These are phyloP conservation scores for Volucella bombylans DNA, from an alignment of 2,888 invertebrate genomes.

Conservation along the genomic window DNA sequence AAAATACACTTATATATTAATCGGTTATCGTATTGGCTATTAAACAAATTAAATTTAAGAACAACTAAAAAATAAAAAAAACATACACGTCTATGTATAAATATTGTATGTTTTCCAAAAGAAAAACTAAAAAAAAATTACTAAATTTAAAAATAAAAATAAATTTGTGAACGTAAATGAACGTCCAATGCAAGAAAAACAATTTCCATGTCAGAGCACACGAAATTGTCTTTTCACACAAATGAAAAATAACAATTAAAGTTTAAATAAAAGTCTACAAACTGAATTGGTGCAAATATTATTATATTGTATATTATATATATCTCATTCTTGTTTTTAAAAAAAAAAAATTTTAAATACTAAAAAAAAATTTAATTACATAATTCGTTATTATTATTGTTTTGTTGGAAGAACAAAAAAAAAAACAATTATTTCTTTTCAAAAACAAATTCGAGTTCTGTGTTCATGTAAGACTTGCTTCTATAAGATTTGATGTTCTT, in stretches of 20 bases:
- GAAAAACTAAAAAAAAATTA: conserved; percentile 15
- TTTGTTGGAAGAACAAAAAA: conserved; percentile 1
- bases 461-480: too few relatives aligned
- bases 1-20: conserved; percentile 40
- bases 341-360: neutral
- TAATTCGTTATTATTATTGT: conserved; percentile 45
- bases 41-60: neutral
- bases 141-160: neutral
- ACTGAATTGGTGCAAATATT: conserved; percentile 51
- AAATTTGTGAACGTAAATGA: conserved; percentile 27
- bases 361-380: conserved; percentile 12
- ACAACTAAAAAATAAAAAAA: neutral
- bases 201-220: conserved; percentile 20
- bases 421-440: neutral
- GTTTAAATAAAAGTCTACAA: conserved; percentile 4
- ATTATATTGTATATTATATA: conserved; percentile 24
- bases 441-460: neutral
- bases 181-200: conserved; percentile 48
- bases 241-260: neutral
- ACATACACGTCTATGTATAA: conserved; percentile 29
- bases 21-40: conserved; percentile 68
- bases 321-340: conserved; percentile 17
- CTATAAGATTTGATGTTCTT: too few relatives aligned
- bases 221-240: conserved; percentile 8
- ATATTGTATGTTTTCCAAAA: neutral